These are phyloP conservation scores for Catharus minimus DNA, from an alignment of 2,113 vertebrate species.

Conservation along the genomic window DNA sequence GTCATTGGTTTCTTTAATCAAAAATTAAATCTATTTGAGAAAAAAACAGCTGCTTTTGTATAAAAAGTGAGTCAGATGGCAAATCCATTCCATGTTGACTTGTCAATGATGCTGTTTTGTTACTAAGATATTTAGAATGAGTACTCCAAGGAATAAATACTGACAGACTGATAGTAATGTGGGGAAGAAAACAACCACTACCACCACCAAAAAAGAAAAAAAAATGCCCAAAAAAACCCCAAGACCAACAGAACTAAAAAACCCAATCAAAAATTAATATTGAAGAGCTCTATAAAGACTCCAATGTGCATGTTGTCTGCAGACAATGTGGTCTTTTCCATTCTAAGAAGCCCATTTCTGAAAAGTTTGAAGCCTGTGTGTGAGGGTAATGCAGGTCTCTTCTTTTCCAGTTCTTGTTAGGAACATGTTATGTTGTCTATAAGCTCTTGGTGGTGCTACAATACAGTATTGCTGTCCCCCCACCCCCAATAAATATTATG, in stretches of 20 bases:
- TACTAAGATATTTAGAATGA: not conserved
- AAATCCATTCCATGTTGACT: not conserved
- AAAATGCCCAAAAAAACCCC: not conserved
- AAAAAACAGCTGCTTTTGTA: not conserved
- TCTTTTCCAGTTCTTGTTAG: not conserved
- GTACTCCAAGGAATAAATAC: not conserved
- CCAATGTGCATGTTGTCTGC: not conserved
- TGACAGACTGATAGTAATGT: not conserved
- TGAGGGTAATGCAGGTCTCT: not conserved
- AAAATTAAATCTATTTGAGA: not conserved
- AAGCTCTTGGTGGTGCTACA: conserved; percentile 45
- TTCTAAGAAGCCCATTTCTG: not conserved
- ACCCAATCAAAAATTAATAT: not conserved
- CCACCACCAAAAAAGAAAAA: not conserved
- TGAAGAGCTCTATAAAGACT: not conserved
- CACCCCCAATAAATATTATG: not conserved
- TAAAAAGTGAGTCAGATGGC: not conserved
- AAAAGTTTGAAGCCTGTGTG: not conserved
- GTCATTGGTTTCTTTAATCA: not conserved
- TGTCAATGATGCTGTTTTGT: not conserved
- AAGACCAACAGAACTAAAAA: not conserved
- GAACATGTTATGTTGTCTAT: not conserved
- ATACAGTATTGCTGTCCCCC: not conserved
- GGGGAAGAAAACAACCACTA: not conserved
- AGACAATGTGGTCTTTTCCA: not conserved